Evolutionary conservation across 2,113 vertebrate species (phyloP).

Genomic region (Etia nguti): DNA sequence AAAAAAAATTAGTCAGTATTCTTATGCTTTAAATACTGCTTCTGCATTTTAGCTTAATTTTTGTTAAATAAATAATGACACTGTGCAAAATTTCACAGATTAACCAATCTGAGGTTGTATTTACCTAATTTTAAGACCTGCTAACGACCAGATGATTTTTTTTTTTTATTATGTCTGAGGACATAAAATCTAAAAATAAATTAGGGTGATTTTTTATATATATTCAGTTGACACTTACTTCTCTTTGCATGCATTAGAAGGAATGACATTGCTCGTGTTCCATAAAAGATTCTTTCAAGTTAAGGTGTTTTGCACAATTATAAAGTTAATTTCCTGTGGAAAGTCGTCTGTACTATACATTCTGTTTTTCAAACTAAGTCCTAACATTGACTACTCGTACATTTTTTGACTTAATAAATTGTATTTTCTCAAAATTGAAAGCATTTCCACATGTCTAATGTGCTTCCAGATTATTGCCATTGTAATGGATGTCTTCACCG

Average conservation of each 20-base stretch:
- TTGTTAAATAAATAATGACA: not conserved
- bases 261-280: not conserved
- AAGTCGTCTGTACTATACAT: not conserved
- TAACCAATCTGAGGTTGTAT: not conserved
- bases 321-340: not conserved
- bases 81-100: not conserved
- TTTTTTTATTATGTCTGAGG: not conserved
- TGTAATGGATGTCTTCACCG: conserved; percentile 92
- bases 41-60: not conserved
- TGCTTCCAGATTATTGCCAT: conserved; percentile 82
- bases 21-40: not conserved
- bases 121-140: not conserved
- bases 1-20: not conserved
- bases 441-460: not conserved
- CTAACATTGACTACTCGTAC: not conserved
- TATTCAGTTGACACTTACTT: not conserved
- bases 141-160: not conserved
- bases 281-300: not conserved
- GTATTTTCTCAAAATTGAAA: not conserved
- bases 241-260: not conserved
- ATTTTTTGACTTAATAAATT: not conserved
- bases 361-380: not conserved
- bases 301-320: not conserved
- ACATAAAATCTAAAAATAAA: not conserved
- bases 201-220: not conserved